Evolutionary conservation across 2,113 vertebrate genomes (phyloP).

Genomic region (Eulemur rufifrons): DNA sequence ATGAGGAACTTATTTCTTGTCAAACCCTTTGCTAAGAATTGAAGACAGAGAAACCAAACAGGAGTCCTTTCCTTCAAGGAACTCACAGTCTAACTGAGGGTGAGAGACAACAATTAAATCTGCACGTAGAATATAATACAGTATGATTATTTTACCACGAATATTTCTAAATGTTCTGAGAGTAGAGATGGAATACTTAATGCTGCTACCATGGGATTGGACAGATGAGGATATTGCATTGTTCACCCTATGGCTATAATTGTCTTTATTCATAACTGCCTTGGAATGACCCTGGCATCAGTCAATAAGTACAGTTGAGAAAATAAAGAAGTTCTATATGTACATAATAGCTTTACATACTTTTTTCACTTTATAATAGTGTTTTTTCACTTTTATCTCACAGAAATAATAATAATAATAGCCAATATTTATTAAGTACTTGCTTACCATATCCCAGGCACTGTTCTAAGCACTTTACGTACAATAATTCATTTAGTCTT

Average conservation of each 20-base stretch:
- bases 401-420: slow-evolving; percentile 8
- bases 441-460: background rate
- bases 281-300: background rate
- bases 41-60: slow-evolving; percentile 2
- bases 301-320: background rate
- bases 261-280: background rate
- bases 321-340: background rate
- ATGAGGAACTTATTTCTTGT: slow-evolving; percentile 5
- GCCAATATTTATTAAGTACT: background rate
- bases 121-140: background rate
- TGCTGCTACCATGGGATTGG: background rate
- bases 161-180: background rate
- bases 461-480: background rate
- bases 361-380: too few species aligned
- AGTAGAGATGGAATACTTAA: background rate
- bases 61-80: background rate
- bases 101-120: background rate
- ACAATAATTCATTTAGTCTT: background rate
- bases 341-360: background rate
- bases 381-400: background rate
- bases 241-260: background rate
- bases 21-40: background rate
- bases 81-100: background rate
- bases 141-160: background rate
- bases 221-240: background rate